A percentile compares a stretch with the other conserved stretches of the same genome.
Conservation (phyloP, 2,888 invertebrate genomes). For the Eulithis testata region DNA sequence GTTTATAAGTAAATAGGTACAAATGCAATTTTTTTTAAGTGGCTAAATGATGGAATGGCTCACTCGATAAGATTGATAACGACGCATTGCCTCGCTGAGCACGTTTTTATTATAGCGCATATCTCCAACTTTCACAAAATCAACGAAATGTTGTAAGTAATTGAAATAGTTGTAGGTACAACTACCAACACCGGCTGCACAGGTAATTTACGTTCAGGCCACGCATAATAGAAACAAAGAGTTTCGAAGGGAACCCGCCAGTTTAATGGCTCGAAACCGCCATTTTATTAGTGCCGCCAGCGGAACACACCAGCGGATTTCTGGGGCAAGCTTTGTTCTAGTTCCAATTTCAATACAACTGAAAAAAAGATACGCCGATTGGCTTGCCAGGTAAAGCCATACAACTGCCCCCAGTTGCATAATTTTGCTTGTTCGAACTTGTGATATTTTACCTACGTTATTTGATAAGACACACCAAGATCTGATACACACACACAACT, state of each 20-base stretch:
- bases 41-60: too few species aligned
- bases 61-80: too few species aligned
- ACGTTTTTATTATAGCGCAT: too few species aligned
- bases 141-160: constrained; percentile 3
- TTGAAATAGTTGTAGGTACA: constrained; percentile 23
- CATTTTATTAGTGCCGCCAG: constrained; percentile 54
- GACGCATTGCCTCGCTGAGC: too few species aligned
- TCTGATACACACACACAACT: too few species aligned
- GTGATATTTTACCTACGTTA: too few species aligned
- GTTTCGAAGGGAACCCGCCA: constrained; percentile 43
- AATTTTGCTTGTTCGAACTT: too few species aligned
- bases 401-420: too few species aligned
- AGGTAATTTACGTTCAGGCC: constrained; percentile 40
- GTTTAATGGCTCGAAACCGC: constrained; percentile 61
- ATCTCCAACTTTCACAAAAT: too few species aligned
- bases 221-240: constrained; percentile 53
- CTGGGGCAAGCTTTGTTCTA: constrained; percentile 38
- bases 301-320: constrained; percentile 36
- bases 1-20: too few species aligned
- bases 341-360: constrained; percentile 28
- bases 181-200: constrained; percentile 20
- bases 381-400: constrained; percentile 6
- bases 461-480: too few species aligned
- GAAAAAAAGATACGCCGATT: constrained; percentile 12
- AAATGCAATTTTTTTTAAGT: too few species aligned